These are phyloP conservation scores for Rachycentron canadum DNA, from an alignment of 2,797 vertebrate genomes.

Conservation along the genomic window DNA sequence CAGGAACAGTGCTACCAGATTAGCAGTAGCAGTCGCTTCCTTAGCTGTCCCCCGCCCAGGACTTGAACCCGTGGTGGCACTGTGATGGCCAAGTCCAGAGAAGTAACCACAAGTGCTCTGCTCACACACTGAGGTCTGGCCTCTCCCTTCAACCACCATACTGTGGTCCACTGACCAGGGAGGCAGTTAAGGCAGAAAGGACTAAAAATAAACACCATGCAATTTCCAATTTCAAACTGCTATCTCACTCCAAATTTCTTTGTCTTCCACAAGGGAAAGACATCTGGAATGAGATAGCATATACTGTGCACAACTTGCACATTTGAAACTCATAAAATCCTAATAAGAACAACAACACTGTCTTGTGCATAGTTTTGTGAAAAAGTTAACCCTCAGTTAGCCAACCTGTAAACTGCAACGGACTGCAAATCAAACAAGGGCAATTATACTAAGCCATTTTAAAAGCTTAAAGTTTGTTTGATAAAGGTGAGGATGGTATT, in stretches of 20 bases:
- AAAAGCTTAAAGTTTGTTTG: conserved; percentile 33
- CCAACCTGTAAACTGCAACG: not conserved
- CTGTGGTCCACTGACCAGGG: conserved; percentile 83
- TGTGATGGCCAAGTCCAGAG: conserved; percentile 78
- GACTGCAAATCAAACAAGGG: conserved; percentile 15
- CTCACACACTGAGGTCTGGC: conserved; percentile 84
- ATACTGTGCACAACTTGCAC: conserved; percentile 4
- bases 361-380: conserved; percentile 1
- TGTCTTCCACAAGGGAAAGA: conserved; percentile 42
- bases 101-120: conserved; percentile 75
- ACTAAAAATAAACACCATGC: conserved; percentile 87
- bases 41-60: conserved; percentile 73
- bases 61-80: conserved; percentile 81
- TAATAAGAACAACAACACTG: conserved; percentile 1
- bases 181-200: conserved; percentile 74
- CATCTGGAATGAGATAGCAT: conserved; percentile 47
- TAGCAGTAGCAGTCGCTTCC: conserved; percentile 57
- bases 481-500: conserved; percentile 48
- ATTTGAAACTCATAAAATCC: conserved; percentile 18
- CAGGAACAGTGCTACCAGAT: conserved; percentile 69
- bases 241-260: conserved; percentile 73
- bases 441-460: conserved; percentile 20
- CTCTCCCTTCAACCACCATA: conserved; percentile 85
- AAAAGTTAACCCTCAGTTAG: conserved; percentile 12
- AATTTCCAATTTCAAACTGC: conserved; percentile 79